Conservation (phyloP, 2,113 vertebrate species). For the Eleginops maclovinus region DNA sequence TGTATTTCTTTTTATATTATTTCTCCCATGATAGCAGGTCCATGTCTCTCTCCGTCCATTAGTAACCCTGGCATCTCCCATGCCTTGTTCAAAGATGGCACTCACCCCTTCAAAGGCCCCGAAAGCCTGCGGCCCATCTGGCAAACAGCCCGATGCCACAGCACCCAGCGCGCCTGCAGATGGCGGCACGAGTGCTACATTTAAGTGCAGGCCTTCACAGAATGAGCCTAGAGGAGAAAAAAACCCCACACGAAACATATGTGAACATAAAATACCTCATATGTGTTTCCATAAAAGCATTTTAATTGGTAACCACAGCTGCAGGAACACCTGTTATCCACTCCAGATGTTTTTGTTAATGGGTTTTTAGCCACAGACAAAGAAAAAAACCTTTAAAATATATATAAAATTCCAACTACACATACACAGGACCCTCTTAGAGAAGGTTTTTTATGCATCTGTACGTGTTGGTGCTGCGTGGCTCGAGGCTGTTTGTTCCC, state of each 20-base stretch:
- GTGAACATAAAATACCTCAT: neutral
- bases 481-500: conserved; percentile 98
- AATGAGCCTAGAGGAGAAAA: conserved; percentile 10
- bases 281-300: neutral
- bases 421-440: neutral
- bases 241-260: neutral
- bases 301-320: conserved; percentile 7
- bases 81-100: conserved; percentile 98
- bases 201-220: conserved; percentile 44
- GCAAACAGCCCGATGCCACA: conserved; percentile 98
- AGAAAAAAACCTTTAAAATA: neutral
- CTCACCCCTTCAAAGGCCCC: conserved; percentile 99
- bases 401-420: neutral
- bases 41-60: conserved; percentile 67
- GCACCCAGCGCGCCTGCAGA: conserved; percentile 88
- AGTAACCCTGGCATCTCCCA: conserved; percentile 83
- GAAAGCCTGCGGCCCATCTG: conserved; percentile 96
- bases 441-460: conserved; percentile 73
- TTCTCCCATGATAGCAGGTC: conserved; percentile 61
- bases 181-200: conserved; percentile 73
- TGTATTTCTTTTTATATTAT: neutral
- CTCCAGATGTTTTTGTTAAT: too few relatives aligned
- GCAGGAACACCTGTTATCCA: conserved; percentile 1
- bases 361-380: neutral
- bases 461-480: conserved; percentile 90